phyloP scores from a whole-genome alignment of 1,140 invertebrate genomes.

The Nomia melanderi region DNA sequence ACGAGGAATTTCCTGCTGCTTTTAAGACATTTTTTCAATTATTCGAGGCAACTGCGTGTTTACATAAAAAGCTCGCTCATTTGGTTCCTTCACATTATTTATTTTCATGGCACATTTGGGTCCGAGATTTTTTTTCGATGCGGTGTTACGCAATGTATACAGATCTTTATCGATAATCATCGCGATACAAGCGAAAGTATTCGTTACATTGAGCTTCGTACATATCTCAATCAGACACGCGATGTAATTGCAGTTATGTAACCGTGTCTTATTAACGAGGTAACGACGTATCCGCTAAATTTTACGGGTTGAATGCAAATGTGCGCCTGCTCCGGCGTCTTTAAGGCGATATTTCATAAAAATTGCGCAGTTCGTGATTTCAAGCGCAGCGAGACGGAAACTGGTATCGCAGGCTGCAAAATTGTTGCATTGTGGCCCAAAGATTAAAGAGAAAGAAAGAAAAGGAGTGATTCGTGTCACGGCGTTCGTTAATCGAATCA shows the following conservation, averaged over 20 bases:
- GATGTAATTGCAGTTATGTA: background rate
- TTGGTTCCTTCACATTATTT: background rate
- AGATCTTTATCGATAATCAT: constrained; percentile 1
- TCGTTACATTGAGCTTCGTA: background rate
- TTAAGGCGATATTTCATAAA: background rate
- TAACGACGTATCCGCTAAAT: background rate
- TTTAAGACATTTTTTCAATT: no score
- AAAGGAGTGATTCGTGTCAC: background rate
- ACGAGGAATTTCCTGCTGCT: background rate
- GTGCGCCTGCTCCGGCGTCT: no score
- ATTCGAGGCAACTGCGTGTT: background rate
- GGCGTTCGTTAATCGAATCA: background rate
- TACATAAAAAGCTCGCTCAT: no score
- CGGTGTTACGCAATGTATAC: constrained; percentile 11
- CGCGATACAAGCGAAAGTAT: background rate
- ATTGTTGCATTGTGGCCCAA: background rate
- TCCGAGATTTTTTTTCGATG: background rate
- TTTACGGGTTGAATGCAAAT: background rate
- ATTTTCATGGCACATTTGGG: background rate
- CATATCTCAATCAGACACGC: background rate
- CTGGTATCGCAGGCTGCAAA: background rate
- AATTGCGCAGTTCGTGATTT: background rate
- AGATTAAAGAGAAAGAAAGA: background rate
- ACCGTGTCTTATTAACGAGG: background rate
- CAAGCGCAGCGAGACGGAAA: background rate